Base-by-base conservation (phyloP, 2,797 vertebrate species). In the Gila robusta region DNA sequence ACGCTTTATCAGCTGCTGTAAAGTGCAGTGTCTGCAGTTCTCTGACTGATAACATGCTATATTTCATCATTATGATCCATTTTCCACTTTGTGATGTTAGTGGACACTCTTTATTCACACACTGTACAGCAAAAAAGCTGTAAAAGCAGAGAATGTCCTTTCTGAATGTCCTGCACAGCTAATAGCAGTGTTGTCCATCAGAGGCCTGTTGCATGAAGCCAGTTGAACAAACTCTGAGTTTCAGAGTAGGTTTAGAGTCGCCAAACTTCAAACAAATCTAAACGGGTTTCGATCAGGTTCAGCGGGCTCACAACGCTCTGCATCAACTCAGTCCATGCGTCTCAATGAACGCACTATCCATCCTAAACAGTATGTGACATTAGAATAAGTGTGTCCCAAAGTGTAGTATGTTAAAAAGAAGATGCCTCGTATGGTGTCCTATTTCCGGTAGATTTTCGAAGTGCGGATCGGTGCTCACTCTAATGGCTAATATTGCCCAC, bases 1-100 rank as follows among this genome's bases (percentile, higher is more conserved):
- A 70, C 23, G 2, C 56, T 66, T 21, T 79, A 66, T 28, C 56
- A 79, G 77, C 56, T 79, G 59, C 59, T 62, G 17, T 66, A 26
- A 64, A 28, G 71, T 72, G 70, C 35, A n/a, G 16, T 19, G 44
- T 74, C 26, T 19, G 71, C 41, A 49, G 44, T 49, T 49, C 47
- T 49, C 47, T 49, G 47, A 49, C 47, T 49, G 14, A 49, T 16
- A 4, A 49, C 47, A 49, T 49, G 47, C 5, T 17, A 2, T 0
- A 16, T 49, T 49, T 49, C 47, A 49, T 2, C 47, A 49, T 49
- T 16, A 49, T 49, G 47, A 49, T 5, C 1, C 0, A 5, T 67
- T 23, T 66, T n/a, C 2, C 4, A 35, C 41, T 52, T 23, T 28
- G 26, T 44, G 16, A 32, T 47, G n/a, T 28, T 28, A 23, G 16